These are phyloP conservation scores for Malurus leucopterus DNA, from an alignment of 2,797 vertebrate genomes.

Conservation along the genomic window DNA sequence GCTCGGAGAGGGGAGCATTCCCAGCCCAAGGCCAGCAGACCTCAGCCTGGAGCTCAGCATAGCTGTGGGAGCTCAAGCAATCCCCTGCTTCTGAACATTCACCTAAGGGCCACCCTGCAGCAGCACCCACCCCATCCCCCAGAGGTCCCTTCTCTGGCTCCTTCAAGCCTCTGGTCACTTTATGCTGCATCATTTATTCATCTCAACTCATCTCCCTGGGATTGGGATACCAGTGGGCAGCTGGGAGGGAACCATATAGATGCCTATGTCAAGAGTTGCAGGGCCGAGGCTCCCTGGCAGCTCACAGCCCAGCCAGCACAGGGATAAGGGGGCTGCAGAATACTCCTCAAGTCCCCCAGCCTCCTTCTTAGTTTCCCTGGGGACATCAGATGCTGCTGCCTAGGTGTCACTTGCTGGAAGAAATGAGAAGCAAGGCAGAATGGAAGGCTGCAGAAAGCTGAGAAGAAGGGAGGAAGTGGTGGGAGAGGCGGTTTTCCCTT, in stretches of 20 bases:
- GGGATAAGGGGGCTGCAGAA: neutral
- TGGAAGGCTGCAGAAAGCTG: neutral
- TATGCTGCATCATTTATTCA: neutral
- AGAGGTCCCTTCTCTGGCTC: neutral
- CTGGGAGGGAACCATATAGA: neutral
- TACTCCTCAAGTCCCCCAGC: neutral
- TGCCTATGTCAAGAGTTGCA: neutral
- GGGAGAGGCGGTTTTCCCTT: slow-evolving; percentile 62
- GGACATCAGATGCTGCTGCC: neutral
- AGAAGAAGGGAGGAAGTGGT: neutral
- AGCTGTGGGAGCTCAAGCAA: accelerated
- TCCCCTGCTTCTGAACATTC: neutral
- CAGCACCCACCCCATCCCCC: neutral
- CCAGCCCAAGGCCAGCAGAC: neutral
- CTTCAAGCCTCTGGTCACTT: neutral
- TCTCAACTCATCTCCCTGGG: neutral
- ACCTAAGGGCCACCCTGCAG: neutral
- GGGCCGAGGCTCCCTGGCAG: neutral
- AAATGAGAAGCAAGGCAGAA: neutral
- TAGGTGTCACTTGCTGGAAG: neutral
- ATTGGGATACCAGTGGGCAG: neutral
- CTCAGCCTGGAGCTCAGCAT: neutral
- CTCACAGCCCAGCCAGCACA: neutral
- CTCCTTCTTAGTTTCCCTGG: neutral
- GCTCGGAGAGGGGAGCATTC: neutral